Evolutionary conservation across 2,113 vertebrate genomes (phyloP).

Genomic region (Macrotis lagotis): DNA sequence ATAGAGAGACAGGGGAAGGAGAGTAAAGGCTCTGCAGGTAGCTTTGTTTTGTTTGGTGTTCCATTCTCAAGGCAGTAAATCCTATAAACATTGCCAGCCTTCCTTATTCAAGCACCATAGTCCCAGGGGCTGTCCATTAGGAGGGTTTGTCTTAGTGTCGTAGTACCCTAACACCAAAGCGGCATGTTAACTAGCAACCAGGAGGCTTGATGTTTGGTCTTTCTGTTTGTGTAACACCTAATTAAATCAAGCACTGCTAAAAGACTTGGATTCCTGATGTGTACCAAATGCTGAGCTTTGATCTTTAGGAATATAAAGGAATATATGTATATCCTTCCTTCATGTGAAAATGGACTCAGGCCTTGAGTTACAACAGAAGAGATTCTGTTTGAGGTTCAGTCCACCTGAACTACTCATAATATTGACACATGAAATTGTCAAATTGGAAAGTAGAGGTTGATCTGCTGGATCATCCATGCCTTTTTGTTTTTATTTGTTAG

Average conservation of each 20-base stretch:
- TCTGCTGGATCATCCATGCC: not conserved
- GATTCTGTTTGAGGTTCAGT: conserved; percentile 33
- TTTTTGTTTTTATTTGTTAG: conserved; percentile 38
- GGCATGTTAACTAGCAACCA: not conserved
- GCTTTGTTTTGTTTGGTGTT: not conserved
- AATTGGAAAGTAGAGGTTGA: conserved; percentile 28
- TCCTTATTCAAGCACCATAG: not conserved
- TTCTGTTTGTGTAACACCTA: conserved; percentile 39
- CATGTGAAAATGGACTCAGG: not conserved
- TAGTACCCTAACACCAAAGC: not conserved
- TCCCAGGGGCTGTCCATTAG: not conserved
- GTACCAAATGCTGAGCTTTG: conserved; percentile 31
- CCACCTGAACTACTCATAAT: conserved; percentile 3
- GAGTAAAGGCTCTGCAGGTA: conserved; percentile 10
- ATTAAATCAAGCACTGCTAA: conserved; percentile 51
- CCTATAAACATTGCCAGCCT: not conserved
- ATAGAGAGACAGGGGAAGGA: not conserved
- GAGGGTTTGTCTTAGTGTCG: not conserved
- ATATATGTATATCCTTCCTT: conserved; percentile 39
- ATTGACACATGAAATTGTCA: not conserved
- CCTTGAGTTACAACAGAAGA: conserved; percentile 28
- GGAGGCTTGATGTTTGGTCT: not conserved
- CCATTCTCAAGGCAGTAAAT: conserved; percentile 42
- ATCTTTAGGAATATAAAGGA: conserved; percentile 52
- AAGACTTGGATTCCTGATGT: not conserved